Evolutionary conservation across 2,888 invertebrate genomes (phyloP).

Genomic region (Diplazon laetatorius): DNA sequence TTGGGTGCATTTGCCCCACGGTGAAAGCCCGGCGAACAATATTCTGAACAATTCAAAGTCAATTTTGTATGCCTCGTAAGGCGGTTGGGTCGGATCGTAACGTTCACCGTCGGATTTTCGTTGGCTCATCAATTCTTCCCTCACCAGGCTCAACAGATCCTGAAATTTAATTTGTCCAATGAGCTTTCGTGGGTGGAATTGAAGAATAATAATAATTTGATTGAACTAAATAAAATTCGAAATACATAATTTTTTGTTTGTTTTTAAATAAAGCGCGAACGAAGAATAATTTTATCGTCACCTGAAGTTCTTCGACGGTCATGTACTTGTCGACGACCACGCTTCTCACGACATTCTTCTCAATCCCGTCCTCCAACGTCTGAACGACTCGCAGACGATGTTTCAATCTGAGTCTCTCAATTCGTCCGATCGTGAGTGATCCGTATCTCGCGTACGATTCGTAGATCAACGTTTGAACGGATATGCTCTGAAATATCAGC

Average conservation of each 20-base stretch:
- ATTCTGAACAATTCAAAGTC: slow-evolving; percentile 96
- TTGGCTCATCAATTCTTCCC: slow-evolving; percentile 91
- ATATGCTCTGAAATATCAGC: slow-evolving; percentile 88
- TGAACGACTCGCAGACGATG: slow-evolving; percentile 96
- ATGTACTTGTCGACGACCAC: slow-evolving; percentile 89
- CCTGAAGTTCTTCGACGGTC: slow-evolving; percentile 87
- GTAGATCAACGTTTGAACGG: slow-evolving; percentile 92
- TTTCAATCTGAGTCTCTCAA: slow-evolving; percentile 95
- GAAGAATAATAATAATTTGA: too few species aligned
- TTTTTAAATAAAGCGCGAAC: too few species aligned
- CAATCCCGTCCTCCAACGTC: slow-evolving; percentile 94
- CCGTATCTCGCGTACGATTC: slow-evolving; percentile 93
- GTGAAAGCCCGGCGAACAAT: slow-evolving; percentile 93
- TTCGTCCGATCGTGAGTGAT: slow-evolving; percentile 91
- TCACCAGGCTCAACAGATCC: slow-evolving; percentile 85
- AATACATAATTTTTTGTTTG: too few species aligned
- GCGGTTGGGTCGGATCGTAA: slow-evolving; percentile 90
- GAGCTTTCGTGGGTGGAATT: too few species aligned
- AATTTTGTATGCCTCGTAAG: slow-evolving; percentile 93
- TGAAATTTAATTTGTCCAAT: slow-evolving; percentile 73
- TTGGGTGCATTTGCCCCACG: slow-evolving; percentile 94
- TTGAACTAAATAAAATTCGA: too few species aligned
- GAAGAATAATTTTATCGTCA: too few species aligned
- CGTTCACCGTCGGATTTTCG: slow-evolving; percentile 85
- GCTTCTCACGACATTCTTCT: slow-evolving; percentile 94